These are phyloP conservation scores for Lasioglossum leucozonium DNA, from an alignment of 2,888 invertebrate genomes.

Conservation along the genomic window DNA sequence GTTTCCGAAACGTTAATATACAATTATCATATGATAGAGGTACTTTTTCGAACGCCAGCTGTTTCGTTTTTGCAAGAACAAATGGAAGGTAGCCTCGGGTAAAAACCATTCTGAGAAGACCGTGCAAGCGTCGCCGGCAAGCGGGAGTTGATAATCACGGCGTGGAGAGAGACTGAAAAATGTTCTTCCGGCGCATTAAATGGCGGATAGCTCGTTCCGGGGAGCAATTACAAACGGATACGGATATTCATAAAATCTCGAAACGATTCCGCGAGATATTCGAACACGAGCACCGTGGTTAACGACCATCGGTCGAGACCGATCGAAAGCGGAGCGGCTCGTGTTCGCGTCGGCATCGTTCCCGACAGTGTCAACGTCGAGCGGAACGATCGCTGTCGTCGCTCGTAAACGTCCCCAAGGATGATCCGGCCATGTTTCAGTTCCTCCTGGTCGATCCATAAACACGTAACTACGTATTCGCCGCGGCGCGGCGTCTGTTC, in stretches of 20 bases:
- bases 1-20: background rate
- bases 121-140: background rate
- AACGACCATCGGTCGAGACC: background rate
- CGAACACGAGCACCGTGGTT: background rate
- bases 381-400: slow-evolving; percentile 12
- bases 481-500: background rate
- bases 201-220: background rate
- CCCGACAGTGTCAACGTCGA: background rate
- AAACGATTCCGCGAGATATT: background rate
- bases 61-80: background rate
- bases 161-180: background rate
- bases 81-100: background rate
- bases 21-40: background rate
- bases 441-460: slow-evolving; percentile 10
- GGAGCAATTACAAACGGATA: background rate
- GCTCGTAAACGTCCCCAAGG: slow-evolving; percentile 49
- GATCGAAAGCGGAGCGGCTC: background rate
- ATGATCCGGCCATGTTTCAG: slow-evolving; percentile 8
- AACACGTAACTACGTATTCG: slow-evolving; percentile 5
- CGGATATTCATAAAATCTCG: slow-evolving; percentile 6
- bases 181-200: background rate
- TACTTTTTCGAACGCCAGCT: background rate
- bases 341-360: slow-evolving; percentile 13
- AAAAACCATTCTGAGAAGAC: background rate
- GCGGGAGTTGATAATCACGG: background rate